phyloP scores from a whole-genome alignment of 1,140 invertebrate genomes.

The Eupristina koningsbergeri region DNA sequence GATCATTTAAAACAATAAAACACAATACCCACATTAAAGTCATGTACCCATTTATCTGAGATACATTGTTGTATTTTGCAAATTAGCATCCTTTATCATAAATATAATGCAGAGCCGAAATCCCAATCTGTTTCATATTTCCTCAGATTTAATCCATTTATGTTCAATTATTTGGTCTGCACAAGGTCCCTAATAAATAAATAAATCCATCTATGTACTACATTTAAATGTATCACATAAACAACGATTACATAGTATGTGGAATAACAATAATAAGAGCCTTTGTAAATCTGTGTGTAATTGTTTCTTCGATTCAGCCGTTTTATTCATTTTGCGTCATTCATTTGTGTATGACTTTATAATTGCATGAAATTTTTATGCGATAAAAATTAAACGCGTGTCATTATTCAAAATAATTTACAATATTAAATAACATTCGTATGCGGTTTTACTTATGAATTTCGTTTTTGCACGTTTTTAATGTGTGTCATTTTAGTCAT shows the following conservation, averaged over 20 bases:
- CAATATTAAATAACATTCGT: too few relatives aligned
- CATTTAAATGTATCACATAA: neutral
- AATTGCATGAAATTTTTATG: neutral
- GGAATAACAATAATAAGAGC: too few relatives aligned
- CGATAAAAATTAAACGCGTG: neutral
- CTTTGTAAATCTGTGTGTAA: neutral
- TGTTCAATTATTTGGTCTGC: neutral
- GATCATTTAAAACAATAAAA: neutral
- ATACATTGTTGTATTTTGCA: neutral
- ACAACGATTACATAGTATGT: neutral
- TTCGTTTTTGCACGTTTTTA: neutral
- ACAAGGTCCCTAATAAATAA: neutral
- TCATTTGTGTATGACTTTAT: too few relatives aligned
- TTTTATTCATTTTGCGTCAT: neutral
- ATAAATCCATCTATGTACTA: too few relatives aligned
- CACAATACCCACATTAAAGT: neutral
- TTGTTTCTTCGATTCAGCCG: neutral
- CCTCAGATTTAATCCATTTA: neutral
- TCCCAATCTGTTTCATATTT: neutral
- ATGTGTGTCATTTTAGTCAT: neutral
- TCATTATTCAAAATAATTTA: neutral
- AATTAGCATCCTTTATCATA: slow-evolving; percentile 1
- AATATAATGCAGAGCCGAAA: neutral
- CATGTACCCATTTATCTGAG: neutral
- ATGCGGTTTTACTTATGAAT: too few relatives aligned